Evolutionary conservation across 2,888 invertebrate genomes (phyloP), one percentile per base, ranked within the genome.

Genomic region (Eudasyphora cyanicolor): DNA sequence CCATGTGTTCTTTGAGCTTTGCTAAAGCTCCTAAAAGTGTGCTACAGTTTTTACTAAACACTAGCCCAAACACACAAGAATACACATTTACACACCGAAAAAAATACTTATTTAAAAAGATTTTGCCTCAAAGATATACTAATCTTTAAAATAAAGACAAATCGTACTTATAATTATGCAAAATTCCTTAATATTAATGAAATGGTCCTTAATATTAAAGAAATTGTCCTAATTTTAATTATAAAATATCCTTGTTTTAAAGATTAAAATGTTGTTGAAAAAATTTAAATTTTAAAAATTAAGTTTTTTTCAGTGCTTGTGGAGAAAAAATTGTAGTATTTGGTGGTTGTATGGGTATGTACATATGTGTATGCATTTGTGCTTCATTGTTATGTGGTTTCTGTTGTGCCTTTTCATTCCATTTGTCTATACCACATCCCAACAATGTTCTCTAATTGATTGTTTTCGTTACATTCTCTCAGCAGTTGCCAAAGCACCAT

Each of bases 381-480:
- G 57, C 54, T n/a, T n/a, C n/a, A 54, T 64, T 76, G 76, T 76
- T 67, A 24, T 67, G 67, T 76, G 76, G 76, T 38, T 64, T 54
- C 32, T 19, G 35, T 54, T 35, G 7, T n/a, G 12, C 49, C 8
- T 73, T 35, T 57, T 49, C 38, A 73, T 54, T 32, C 71, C 51
- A 35, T 38, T 54, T 73, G 38, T 21, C 38, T 14, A 21, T 17
- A 67, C 76, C 76, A 76, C 76, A 76, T 54, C 64, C 49, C 24
- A 67, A 76, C 67, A 67, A 67, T 67, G 67, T 38, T 51, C 64
- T 54, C 76, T 76, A 76, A 76, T 76, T 76, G 67, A 76, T 76
- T 76, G 76, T 67, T 67, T 67, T 76, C 67, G 51, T 67, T 76
- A 67, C 76, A 67, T 38, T 73, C 12, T 64, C 57, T 64, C 32